Evolutionary conservation across 1,140 invertebrate genomes (phyloP).

Genomic region (Hetaerina americana): DNA sequence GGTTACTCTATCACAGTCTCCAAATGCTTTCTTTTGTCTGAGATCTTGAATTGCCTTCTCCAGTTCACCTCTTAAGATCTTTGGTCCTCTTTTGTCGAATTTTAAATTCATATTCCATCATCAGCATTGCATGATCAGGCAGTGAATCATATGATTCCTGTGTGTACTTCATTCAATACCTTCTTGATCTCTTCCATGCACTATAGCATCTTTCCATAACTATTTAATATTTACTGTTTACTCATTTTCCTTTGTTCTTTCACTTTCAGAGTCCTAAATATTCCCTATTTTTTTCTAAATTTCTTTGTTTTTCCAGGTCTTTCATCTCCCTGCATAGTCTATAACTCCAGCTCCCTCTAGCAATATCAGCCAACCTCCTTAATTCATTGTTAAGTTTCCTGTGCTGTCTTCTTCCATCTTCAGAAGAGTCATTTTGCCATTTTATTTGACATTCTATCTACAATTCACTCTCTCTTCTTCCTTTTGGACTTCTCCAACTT

Average conservation of each 20-base stretch:
- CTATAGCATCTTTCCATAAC: background rate
- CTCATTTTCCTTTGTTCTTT: background rate
- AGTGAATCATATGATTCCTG: background rate
- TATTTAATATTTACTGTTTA: background rate
- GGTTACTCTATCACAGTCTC: background rate
- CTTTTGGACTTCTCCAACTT: too few relatives aligned
- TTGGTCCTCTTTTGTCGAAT: background rate
- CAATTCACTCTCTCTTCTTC: too few relatives aligned
- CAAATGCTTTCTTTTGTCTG: background rate
- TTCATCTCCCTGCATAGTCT: too few relatives aligned
- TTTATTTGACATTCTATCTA: too few relatives aligned
- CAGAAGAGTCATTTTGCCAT: too few relatives aligned
- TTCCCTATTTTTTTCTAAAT: background rate
- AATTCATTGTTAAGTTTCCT: too few relatives aligned
- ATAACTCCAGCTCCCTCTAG: too few relatives aligned
- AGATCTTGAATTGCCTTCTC: background rate
- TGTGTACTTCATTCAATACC: background rate
- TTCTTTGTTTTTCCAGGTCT: background rate
- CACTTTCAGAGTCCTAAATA: background rate
- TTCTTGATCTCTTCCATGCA: background rate
- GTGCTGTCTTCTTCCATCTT: too few relatives aligned
- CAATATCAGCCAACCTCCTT: too few relatives aligned
- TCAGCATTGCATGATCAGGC: background rate
- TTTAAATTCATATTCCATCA: background rate
- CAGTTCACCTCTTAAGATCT: background rate